A percentile compares a stretch with the other conserved stretches of the same genome.
phyloP scores from a whole-genome alignment of 2,113 vertebrate species.

The Puntigrus tetrazona region DNA sequence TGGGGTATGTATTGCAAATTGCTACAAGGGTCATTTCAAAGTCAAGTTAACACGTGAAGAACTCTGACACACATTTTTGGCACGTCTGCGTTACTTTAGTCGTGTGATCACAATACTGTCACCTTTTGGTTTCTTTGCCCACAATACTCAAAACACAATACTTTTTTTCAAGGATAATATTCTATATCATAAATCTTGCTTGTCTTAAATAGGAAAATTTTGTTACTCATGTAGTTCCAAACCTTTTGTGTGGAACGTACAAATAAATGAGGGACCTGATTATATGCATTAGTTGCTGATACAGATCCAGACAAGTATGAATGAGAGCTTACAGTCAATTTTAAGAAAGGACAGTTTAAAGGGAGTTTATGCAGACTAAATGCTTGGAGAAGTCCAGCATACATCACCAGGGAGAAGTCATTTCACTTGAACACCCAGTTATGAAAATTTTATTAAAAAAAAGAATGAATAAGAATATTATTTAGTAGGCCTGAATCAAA shows the following conservation, averaged over 20 bases:
- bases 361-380: not conserved
- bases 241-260: not conserved
- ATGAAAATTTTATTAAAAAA: not conserved
- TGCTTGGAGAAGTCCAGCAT: too few relatives aligned
- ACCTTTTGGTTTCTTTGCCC: not conserved
- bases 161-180: not conserved
- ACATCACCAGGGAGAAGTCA: not conserved
- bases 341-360: not conserved
- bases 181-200: not conserved
- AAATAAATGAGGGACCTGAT: not conserved
- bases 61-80: not conserved
- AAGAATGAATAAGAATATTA: not conserved
- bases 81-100: not conserved
- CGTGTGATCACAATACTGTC: not conserved
- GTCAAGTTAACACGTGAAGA: not conserved
- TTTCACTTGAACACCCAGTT: not conserved
- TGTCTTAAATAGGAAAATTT: not conserved
- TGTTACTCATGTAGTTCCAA: not conserved
- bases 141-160: too few relatives aligned
- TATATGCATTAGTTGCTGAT: not conserved
- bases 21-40: constrained; percentile 8
- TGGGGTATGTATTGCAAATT: constrained; percentile 2
- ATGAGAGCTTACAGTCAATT: not conserved
- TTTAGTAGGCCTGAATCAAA: not conserved
- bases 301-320: not conserved